Conservation (phyloP, 1,140 invertebrate genomes). For the Ptiloglossa arizonensis region DNA sequence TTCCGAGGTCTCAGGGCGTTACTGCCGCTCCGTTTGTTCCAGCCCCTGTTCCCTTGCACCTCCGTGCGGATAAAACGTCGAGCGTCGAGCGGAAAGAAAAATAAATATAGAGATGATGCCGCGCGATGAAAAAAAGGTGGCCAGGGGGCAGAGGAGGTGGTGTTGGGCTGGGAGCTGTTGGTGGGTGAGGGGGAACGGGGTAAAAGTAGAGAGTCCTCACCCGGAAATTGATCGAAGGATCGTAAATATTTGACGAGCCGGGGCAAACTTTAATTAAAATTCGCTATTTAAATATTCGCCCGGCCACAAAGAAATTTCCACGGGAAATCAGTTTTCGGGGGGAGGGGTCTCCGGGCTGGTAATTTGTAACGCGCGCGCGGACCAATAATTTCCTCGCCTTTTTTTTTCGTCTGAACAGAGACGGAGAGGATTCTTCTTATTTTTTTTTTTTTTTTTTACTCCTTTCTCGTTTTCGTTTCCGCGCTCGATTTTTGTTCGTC, state of each 20-base stretch:
- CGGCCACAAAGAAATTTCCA: constrained; percentile 38
- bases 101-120: constrained; percentile 42
- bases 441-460: not conserved
- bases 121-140: constrained; percentile 3
- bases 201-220: not conserved
- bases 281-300: constrained; percentile 49
- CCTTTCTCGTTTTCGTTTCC: not conserved
- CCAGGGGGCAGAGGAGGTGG: no score
- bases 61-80: constrained; percentile 38
- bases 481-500: not conserved
- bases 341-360: not conserved
- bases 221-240: constrained; percentile 48
- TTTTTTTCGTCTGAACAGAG: not conserved
- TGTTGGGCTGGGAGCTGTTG: no score
- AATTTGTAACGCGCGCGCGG: not conserved
- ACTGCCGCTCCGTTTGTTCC: constrained; percentile 40
- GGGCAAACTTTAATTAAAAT: constrained; percentile 52
- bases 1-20: constrained; percentile 18
- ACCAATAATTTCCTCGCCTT: not conserved
- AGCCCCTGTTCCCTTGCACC: no score
- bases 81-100: constrained; percentile 10
- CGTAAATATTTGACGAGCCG: constrained; percentile 51
- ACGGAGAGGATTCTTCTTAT: not conserved
- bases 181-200: not conserved
- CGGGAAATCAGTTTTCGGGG: constrained; percentile 13